Percentiles rank a stretch among this genome's conserved stretches.
Evolutionary conservation across 1,140 invertebrate species (phyloP).

Genomic region (Solen grandis): DNA sequence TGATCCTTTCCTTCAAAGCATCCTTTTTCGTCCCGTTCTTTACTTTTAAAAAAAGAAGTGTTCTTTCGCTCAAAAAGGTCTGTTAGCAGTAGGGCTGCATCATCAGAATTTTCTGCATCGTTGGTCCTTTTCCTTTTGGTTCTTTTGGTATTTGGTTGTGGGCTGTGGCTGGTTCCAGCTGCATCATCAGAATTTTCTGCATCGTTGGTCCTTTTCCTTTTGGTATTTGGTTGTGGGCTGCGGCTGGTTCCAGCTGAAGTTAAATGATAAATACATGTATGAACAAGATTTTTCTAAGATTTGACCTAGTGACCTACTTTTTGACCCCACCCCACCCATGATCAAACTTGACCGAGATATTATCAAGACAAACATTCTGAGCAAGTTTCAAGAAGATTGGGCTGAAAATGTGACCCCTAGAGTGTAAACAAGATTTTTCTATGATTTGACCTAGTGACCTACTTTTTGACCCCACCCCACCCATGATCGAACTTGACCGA

Average conservation of each 20-base stretch:
- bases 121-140: slow-evolving; percentile 38
- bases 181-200: slow-evolving; percentile 52
- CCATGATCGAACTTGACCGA: neutral
- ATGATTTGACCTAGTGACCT: slow-evolving; percentile 38
- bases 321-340: neutral
- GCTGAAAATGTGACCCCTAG: slow-evolving; percentile 14
- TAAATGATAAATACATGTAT: slow-evolving; percentile 48
- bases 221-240: slow-evolving; percentile 46
- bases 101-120: slow-evolving; percentile 51
- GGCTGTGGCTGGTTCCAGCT: slow-evolving; percentile 47
- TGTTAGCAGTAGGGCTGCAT: slow-evolving; percentile 44
- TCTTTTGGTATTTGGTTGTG: slow-evolving; percentile 43
- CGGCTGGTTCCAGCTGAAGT: slow-evolving; percentile 49
- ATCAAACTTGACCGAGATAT: slow-evolving; percentile 42
- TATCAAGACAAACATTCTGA: slow-evolving; percentile 14
- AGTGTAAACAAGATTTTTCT: slow-evolving; percentile 47
- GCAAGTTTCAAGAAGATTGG: slow-evolving; percentile 5
- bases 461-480: slow-evolving; percentile 42
- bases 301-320: slow-evolving; percentile 6
- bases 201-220: slow-evolving; percentile 45
- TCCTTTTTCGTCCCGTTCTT: slow-evolving; percentile 36
- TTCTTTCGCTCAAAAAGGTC: slow-evolving; percentile 47
- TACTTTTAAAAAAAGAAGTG: slow-evolving; percentile 43
- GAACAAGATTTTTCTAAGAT: slow-evolving; percentile 17
- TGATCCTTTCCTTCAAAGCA: slow-evolving; percentile 35